Evolutionary conservation across 2,113 vertebrate genomes (phyloP).

Genomic region (Isichthys henryi): DNA sequence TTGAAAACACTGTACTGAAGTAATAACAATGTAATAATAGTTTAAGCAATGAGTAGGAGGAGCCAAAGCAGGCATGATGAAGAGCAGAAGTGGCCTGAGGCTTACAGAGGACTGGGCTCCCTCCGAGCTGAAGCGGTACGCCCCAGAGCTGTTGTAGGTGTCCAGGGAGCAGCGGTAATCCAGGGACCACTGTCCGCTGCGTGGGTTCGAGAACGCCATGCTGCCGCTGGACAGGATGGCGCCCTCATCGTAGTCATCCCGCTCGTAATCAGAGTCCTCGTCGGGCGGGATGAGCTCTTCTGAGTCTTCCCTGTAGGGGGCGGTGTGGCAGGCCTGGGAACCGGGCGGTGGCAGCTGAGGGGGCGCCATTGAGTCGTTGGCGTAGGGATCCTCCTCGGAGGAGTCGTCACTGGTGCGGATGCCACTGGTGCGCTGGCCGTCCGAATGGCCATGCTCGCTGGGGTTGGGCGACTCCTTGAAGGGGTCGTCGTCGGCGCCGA

Average conservation of each 20-base stretch:
- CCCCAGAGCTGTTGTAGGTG: constrained; percentile 87
- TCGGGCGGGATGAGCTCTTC: constrained; percentile 76
- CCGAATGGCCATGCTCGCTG: constrained; percentile 85
- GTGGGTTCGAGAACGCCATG: constrained; percentile 73
- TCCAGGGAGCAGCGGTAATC: constrained; percentile 83
- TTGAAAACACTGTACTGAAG: not conserved
- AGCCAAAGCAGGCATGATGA: not conserved
- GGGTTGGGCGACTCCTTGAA: constrained; percentile 96
- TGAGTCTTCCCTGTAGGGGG: constrained; percentile 58
- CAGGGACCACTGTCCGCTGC: constrained; percentile 80
- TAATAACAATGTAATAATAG: not conserved
- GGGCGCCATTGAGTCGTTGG: constrained; percentile 76
- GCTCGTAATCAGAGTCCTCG: constrained; percentile 82
- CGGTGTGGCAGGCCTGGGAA: constrained; percentile 59
- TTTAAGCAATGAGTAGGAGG: not conserved
- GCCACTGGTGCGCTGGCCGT: constrained; percentile 88
- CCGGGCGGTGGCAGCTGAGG: constrained; percentile 42
- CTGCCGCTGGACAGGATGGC: constrained; percentile 81
- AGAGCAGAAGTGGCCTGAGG: not conserved
- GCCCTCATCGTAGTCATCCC: constrained; percentile 83
- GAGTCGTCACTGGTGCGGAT: constrained; percentile 94
- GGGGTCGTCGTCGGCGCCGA: constrained; percentile 85
- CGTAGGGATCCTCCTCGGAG: constrained; percentile 92
- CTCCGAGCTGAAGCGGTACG: constrained; percentile 87
- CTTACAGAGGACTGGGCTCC: constrained; percentile 93